Conservation (phyloP, 2,888 invertebrate species). For the Strigamia maritima region DNA sequence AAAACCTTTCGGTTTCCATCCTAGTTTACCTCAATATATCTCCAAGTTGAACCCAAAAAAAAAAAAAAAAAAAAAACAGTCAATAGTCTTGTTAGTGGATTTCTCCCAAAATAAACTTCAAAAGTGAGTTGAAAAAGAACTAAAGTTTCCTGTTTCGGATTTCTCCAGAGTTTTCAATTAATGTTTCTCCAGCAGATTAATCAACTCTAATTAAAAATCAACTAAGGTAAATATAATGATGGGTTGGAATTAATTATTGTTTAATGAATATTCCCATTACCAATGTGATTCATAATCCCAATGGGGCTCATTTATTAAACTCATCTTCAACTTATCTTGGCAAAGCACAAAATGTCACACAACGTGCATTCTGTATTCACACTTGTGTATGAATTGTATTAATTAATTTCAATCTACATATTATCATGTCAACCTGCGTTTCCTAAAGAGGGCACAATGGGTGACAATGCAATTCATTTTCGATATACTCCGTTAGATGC, state of each 20-base stretch:
- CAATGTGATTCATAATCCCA: constrained; percentile 5
- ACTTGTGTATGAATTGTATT: background rate
- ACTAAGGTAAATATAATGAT: background rate
- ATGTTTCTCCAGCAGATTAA: background rate
- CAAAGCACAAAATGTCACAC: constrained; percentile 1
- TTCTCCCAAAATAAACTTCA: background rate
- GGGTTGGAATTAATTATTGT: constrained; percentile 11
- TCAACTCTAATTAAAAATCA: constrained; percentile 8
- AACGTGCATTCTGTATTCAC: background rate
- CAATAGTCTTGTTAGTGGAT: constrained; percentile 11
- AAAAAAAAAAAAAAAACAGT: background rate
- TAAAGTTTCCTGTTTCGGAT: background rate
- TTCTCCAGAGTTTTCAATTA: background rate
- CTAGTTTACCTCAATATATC: constrained; percentile 7
- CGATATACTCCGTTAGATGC: background rate
- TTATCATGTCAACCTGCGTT: background rate
- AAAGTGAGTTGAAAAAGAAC: background rate
- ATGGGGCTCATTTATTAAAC: background rate
- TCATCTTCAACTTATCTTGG: background rate
- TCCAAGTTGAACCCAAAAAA: background rate
- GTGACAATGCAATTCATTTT: background rate
- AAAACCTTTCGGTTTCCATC: constrained; percentile 8
- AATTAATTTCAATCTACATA: constrained; percentile 12
- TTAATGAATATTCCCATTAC: background rate
- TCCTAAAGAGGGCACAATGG: background rate